Evolutionary conservation across 1,140 invertebrate genomes (phyloP).

Genomic region (Leptinotarsa lineolata): DNA sequence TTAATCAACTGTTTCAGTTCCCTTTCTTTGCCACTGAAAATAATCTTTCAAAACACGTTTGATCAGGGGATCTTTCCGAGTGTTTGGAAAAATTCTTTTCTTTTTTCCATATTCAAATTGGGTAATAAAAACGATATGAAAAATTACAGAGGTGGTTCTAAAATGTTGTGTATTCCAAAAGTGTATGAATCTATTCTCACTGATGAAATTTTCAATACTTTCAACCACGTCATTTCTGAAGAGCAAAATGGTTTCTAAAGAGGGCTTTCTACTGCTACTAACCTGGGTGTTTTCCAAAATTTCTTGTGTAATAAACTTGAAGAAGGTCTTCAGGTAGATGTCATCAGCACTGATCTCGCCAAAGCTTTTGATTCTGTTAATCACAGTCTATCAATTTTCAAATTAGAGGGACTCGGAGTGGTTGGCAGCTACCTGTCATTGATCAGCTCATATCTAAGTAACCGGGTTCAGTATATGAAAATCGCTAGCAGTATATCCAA

Average conservation of each 20-base stretch:
- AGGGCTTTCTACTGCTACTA: neutral
- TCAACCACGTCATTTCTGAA: neutral
- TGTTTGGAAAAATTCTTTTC: slow-evolving; percentile 12
- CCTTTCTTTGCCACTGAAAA: slow-evolving; percentile 9
- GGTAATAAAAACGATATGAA: neutral
- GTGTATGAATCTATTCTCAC: slow-evolving; percentile 2
- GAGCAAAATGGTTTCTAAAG: slow-evolving; percentile 1
- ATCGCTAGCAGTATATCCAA: slow-evolving; percentile 1
- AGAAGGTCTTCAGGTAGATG: neutral
- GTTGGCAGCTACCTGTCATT: neutral
- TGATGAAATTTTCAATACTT: neutral
- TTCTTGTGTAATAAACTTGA: neutral
- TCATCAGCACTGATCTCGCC: neutral
- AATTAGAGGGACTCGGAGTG: neutral
- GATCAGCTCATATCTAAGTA: neutral
- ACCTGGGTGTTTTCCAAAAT: neutral
- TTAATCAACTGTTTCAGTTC: neutral
- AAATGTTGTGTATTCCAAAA: neutral
- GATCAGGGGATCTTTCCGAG: slow-evolving; percentile 12
- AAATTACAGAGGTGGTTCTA: neutral
- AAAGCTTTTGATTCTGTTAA: slow-evolving; percentile 1
- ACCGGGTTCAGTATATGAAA: neutral
- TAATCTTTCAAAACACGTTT: neutral
- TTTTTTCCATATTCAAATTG: slow-evolving; percentile 1
- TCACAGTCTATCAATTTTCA: neutral